These are phyloP conservation scores for Papilio gigon DNA, from an alignment of 2,888 invertebrate species.

Conservation along the genomic window DNA sequence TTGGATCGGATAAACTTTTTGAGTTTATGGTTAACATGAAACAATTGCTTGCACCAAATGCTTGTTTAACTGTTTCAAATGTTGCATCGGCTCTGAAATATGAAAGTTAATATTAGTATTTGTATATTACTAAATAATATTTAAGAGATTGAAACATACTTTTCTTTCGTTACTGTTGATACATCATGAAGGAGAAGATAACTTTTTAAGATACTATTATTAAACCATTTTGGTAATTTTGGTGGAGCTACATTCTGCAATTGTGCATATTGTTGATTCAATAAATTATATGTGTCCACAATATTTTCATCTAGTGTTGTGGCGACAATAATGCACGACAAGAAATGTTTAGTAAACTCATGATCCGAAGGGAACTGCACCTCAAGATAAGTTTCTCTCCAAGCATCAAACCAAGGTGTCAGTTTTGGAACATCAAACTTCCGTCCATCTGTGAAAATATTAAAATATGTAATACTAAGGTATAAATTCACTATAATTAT, in stretches of 20 bases:
- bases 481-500: too few relatives aligned
- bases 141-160: conserved; percentile 80
- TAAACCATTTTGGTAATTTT: conserved; percentile 92
- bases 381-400: conserved; percentile 95
- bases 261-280: conserved; percentile 91
- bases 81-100: conserved; percentile 89
- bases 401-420: conserved; percentile 97
- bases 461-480: conserved; percentile 7
- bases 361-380: conserved; percentile 96
- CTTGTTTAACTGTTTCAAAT: conserved; percentile 92
- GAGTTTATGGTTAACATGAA: conserved; percentile 96
- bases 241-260: conserved; percentile 88
- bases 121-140: not conserved
- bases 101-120: conserved; percentile 12
- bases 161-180: conserved; percentile 86
- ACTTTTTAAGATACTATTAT: conserved; percentile 90
- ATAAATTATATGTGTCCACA: conserved; percentile 89
- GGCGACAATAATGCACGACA: conserved; percentile 90
- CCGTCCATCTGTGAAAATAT: conserved; percentile 70
- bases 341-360: conserved; percentile 95
- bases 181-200: conserved; percentile 95
- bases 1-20: conserved; percentile 82
- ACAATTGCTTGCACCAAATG: conserved; percentile 93
- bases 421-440: conserved; percentile 87
- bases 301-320: conserved; percentile 89